Percentiles rank a stretch among this genome's conserved stretches.
Evolutionary conservation across 2,888 invertebrate genomes (phyloP).

Genomic region (Calameuta idolon): DNA sequence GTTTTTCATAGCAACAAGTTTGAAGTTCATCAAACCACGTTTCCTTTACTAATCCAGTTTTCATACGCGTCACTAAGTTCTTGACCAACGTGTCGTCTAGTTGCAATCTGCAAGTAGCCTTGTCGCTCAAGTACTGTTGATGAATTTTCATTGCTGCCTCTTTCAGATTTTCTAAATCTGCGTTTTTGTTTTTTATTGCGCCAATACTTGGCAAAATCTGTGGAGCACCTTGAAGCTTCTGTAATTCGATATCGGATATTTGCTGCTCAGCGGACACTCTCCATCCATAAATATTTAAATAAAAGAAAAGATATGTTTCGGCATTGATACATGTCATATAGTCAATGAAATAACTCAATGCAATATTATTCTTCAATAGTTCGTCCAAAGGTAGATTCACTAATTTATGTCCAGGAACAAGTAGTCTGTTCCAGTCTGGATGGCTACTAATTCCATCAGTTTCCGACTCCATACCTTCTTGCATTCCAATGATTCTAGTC

Average conservation of each 20-base stretch:
- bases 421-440: constrained; percentile 65
- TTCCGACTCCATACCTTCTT: constrained; percentile 68
- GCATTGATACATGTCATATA: constrained; percentile 78
- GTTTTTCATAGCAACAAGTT: constrained; percentile 75
- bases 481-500: constrained; percentile 70
- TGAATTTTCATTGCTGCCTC: constrained; percentile 81
- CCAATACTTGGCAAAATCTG: constrained; percentile 37
- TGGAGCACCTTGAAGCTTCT: constrained; percentile 63
- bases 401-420: constrained; percentile 68
- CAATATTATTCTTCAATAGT: constrained; percentile 81
- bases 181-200: constrained; percentile 47
- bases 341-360: constrained; percentile 82
- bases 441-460: constrained; percentile 59
- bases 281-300: constrained; percentile 79
- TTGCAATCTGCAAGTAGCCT: constrained; percentile 74
- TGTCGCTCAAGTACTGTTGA: constrained; percentile 82
- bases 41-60: constrained; percentile 75
- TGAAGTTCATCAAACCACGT: constrained; percentile 89
- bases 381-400: constrained; percentile 78
- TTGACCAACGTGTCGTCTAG: constrained; percentile 75
- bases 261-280: constrained; percentile 79
- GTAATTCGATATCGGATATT: constrained; percentile 71
- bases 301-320: constrained; percentile 81
- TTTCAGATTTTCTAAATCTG: constrained; percentile 67
- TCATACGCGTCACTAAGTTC: constrained; percentile 73